These are phyloP conservation scores for Premnoplex brunnescens DNA, from an alignment of 2,797 vertebrate species.

Conservation along the genomic window DNA sequence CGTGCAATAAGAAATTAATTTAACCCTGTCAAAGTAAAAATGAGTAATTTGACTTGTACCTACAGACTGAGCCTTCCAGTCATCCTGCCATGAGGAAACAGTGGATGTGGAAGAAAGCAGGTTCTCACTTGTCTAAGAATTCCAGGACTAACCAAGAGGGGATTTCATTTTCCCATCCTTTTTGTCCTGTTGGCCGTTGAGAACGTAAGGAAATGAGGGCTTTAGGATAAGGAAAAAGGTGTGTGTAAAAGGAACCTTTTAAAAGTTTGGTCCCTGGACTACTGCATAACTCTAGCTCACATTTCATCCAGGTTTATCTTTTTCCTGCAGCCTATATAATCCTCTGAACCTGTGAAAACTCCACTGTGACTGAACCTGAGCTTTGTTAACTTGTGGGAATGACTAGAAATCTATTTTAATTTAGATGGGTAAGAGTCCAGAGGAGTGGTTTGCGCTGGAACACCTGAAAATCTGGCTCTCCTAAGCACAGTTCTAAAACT, in stretches of 20 bases:
- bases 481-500: not conserved
- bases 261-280: not conserved
- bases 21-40: not conserved
- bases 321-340: not conserved
- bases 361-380: not conserved
- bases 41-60: not conserved
- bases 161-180: not conserved
- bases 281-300: not conserved
- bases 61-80: not conserved
- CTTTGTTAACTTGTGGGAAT: not conserved
- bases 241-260: not conserved
- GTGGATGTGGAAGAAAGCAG: not conserved
- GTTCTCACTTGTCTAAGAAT: not conserved
- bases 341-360: not conserved
- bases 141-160: not conserved
- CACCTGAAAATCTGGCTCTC: not conserved
- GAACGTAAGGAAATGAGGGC: not conserved
- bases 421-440: not conserved
- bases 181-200: not conserved
- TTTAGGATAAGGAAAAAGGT: not conserved
- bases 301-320: not conserved
- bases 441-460: not conserved
- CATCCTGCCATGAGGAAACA: not conserved
- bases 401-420: not conserved
- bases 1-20: not conserved